Base-by-base conservation (phyloP, 92 coral and sea anemone species). In the Diadumene lineata region DNA sequence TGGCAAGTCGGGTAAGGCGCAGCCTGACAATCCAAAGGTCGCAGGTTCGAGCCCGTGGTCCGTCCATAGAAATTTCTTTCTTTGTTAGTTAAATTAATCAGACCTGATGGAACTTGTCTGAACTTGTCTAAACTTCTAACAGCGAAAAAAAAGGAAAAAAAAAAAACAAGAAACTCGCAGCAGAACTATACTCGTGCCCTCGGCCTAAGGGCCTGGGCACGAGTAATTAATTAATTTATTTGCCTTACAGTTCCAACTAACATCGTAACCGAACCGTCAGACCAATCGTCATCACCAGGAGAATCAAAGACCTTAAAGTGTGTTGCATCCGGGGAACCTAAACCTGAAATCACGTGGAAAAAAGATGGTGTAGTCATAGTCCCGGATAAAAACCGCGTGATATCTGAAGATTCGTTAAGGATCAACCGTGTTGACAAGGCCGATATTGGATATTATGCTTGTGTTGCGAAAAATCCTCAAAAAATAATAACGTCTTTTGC, bases 401-500 rank as follows among this genome's bases (percentile, higher is more conserved):
- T 87, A 32, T 56, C 53, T 18, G 34, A 68, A 28, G 55, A 66
- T 22, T 1, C n/a, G 0, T 43, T 75, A 7, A 24, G 16, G 25
- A 72, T 87, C 43, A 62, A 61, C 1, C 18, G 48, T 13, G 46
- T 85, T 29, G 60, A 43, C 17, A 31, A 48, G 34, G 68, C 76
- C 31, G 97, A 91, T 65, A 38, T 84, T 23, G 93, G 86, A 2
- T 56, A 50, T 25, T 91, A 88, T 70, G 72, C 76, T 0, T 91
- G 97, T 62, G 82, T 91, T 56, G 89, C 97, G 4, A 72, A 83
- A 58, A 91, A 87, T 58, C 92, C 82, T 1, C 82, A 78, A 30
- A 67, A 56, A 24, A 68, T 78, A 15, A 56, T 43, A 1, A 58
- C 76, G 19, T 25, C 58, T 13, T 78, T 78, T 32, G 67, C 82